Evolutionary conservation across 2,888 invertebrate species (phyloP).

Genomic region (Cyrtodaria siliqua): DNA sequence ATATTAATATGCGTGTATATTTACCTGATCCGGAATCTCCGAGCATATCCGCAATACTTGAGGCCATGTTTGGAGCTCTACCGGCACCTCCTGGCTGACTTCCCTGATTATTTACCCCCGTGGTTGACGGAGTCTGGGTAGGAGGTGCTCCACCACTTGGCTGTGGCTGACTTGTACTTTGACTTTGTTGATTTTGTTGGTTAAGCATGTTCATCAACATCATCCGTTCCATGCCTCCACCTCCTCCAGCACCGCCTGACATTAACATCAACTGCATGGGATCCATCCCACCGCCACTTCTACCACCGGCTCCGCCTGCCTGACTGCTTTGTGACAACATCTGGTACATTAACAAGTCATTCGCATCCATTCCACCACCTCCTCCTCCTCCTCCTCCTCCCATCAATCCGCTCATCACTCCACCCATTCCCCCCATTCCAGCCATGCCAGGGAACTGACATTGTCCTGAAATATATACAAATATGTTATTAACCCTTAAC

Average conservation of each 20-base stretch:
- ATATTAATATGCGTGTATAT: too few relatives aligned
- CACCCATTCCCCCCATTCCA: not conserved
- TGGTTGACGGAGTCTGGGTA: too few relatives aligned
- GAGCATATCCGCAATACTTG: not conserved
- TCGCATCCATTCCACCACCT: slow-evolving; percentile 11
- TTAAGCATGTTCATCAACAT: slow-evolving; percentile 19
- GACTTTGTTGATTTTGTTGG: not conserved
- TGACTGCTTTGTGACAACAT: too few relatives aligned
- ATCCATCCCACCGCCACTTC: slow-evolving; percentile 22
- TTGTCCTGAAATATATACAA: too few relatives aligned
- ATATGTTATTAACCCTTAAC: too few relatives aligned
- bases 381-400: slow-evolving; percentile 12
- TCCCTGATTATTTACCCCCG: too few relatives aligned
- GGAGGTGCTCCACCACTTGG: not conserved
- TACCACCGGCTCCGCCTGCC: not conserved
- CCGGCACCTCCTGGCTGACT: not conserved
- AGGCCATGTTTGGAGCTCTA: not conserved
- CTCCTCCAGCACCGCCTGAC: slow-evolving; percentile 23
- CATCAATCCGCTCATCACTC: slow-evolving; percentile 10
- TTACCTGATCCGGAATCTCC: slow-evolving; percentile 17
- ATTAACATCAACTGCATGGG: slow-evolving; percentile 26
- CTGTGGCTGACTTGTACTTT: not conserved
- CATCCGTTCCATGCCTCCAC: slow-evolving; percentile 20
- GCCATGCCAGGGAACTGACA: not conserved
- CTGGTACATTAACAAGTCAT: slow-evolving; percentile 19